Evolutionary conservation across 2,888 invertebrate species (phyloP).

Genomic region (Atrina japonica): DNA sequence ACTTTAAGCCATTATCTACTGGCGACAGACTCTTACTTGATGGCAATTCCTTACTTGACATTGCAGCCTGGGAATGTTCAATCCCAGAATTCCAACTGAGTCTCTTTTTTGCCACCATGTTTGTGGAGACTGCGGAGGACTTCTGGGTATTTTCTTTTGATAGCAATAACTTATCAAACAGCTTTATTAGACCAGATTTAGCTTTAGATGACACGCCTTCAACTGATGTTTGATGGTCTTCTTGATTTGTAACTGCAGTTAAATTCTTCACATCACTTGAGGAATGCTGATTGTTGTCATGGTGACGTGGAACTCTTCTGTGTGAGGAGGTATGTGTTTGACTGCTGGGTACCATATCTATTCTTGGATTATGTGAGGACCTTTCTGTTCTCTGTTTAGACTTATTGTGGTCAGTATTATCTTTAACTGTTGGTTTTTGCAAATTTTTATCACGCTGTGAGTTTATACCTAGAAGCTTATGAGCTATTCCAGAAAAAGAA

Average conservation of each 20-base stretch:
- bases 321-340: too few species aligned
- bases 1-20: neutral
- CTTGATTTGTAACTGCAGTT: neutral
- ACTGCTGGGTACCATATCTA: too few species aligned
- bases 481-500: conserved; percentile 37
- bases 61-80: neutral
- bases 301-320: conserved; percentile 7
- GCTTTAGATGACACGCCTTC: conserved; percentile 30
- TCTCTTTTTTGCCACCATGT: conserved; percentile 1
- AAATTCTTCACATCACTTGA: too few species aligned
- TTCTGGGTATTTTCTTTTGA: conserved; percentile 43
- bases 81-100: conserved; percentile 20
- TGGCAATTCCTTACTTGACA: conserved; percentile 18
- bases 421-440: neutral
- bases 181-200: conserved; percentile 53
- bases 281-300: neutral
- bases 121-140: neutral
- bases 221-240: conserved; percentile 7
- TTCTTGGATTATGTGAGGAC: too few species aligned
- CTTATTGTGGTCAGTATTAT: too few species aligned
- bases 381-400: too few species aligned
- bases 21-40: conserved; percentile 34
- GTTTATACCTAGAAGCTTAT: conserved; percentile 36
- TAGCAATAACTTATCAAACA: conserved; percentile 73
- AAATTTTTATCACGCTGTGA: conserved; percentile 6